These are phyloP conservation scores for Melanotaenia boesemani DNA, from an alignment of 2,797 vertebrate genomes.

Conservation along the genomic window DNA sequence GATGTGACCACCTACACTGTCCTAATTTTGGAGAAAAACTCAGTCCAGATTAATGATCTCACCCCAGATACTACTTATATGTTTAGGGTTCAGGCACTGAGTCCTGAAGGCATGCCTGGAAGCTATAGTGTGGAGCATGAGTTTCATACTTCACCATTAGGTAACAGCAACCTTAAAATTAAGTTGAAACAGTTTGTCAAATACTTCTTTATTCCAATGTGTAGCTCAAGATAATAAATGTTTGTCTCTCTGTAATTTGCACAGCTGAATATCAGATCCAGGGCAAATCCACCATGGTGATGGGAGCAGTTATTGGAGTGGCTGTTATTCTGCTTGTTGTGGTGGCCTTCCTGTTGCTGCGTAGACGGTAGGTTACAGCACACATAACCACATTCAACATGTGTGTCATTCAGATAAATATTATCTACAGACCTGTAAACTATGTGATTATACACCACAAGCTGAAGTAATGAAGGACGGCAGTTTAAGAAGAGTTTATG, in stretches of 20 bases:
- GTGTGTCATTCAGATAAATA: slow-evolving; percentile 62
- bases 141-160: slow-evolving; percentile 87
- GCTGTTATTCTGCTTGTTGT: slow-evolving; percentile 83
- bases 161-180: slow-evolving; percentile 48
- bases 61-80: slow-evolving; percentile 88
- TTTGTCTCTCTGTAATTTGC: slow-evolving; percentile 23
- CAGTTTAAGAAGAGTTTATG: slow-evolving; percentile 58
- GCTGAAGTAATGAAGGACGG: slow-evolving; percentile 44
- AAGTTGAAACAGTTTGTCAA: background rate
- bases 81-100: slow-evolving; percentile 91
- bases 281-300: slow-evolving; percentile 82
- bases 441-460: slow-evolving; percentile 61
- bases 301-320: slow-evolving; percentile 78
- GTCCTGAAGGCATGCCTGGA: slow-evolving; percentile 85
- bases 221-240: slow-evolving; percentile 12
- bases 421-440: slow-evolving; percentile 51
- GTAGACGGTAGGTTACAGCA: slow-evolving; percentile 81
- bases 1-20: slow-evolving; percentile 95
- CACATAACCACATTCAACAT: slow-evolving; percentile 18
- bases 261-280: slow-evolving; percentile 80
- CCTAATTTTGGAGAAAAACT: slow-evolving; percentile 89
- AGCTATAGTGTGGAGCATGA: slow-evolving; percentile 89
- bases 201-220: background rate
- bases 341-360: slow-evolving; percentile 82
- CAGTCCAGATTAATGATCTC: slow-evolving; percentile 88